These are phyloP conservation scores for Drosophila macrothrix DNA, from an alignment of 2,888 invertebrate genomes.

Conservation along the genomic window DNA sequence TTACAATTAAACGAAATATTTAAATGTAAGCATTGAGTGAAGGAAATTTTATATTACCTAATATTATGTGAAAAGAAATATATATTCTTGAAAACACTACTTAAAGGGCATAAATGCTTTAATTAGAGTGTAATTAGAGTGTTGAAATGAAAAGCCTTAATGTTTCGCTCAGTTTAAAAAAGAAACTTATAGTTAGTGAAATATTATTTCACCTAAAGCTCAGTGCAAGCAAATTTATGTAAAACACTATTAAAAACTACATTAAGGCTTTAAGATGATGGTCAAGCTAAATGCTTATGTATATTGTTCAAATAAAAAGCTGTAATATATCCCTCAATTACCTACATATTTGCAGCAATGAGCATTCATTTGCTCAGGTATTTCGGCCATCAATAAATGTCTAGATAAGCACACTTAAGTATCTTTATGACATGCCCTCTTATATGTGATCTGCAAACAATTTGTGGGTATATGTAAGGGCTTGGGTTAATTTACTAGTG, in stretches of 20 bases:
- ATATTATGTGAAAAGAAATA: neutral
- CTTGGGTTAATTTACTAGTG: conserved; percentile 24
- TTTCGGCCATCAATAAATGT: neutral
- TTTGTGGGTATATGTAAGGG: conserved; percentile 6
- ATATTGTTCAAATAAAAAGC: neutral
- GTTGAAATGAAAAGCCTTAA: neutral
- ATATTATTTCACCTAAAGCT: neutral
- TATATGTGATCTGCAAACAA: conserved; percentile 28
- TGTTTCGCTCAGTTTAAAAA: neutral
- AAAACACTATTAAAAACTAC: neutral
- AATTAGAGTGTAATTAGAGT: neutral
- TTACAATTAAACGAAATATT: neutral
- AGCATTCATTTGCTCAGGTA: neutral
- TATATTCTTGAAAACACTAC: neutral
- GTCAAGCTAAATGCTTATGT: no score
- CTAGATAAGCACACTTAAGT: neutral
- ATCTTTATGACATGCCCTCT: conserved; percentile 14
- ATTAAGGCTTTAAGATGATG: no score
- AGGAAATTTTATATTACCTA: neutral
- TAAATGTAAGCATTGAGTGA: neutral
- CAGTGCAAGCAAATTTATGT: neutral
- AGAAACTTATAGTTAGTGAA: neutral
- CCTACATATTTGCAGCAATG: neutral
- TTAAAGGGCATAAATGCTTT: neutral
- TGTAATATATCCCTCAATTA: neutral